Conservation (phyloP, 2,797 vertebrate genomes). For the Molossus alvarezi region DNA sequence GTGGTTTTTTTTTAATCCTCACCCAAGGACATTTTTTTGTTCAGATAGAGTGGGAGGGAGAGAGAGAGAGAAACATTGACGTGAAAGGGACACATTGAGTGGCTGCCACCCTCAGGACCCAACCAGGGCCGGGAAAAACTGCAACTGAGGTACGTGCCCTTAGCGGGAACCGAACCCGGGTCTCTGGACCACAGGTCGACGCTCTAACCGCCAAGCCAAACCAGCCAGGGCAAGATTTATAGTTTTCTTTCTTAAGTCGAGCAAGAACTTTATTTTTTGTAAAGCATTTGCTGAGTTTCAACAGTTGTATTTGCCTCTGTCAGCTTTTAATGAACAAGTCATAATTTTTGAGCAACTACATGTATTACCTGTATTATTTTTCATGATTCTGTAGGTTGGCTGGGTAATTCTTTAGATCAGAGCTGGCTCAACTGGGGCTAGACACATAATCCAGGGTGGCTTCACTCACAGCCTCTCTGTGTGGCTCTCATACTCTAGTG, state of each 20-base stretch:
- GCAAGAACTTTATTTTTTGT: neutral
- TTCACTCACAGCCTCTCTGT: neutral
- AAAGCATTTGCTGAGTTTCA: slow-evolving; percentile 55
- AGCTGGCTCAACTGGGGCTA: neutral
- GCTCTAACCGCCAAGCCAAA: too few relatives aligned
- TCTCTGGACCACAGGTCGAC: too few relatives aligned
- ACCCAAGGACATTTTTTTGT: too few relatives aligned
- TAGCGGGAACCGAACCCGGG: too few relatives aligned
- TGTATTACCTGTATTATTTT: neutral
- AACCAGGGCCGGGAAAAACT: too few relatives aligned
- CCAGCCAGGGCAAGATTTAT: neutral
- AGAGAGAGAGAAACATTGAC: too few relatives aligned
- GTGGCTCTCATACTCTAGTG: neutral
- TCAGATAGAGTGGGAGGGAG: too few relatives aligned
- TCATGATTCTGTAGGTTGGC: neutral
- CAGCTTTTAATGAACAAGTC: slow-evolving; percentile 17
- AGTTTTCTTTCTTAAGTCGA: slow-evolving; percentile 13
- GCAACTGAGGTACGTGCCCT: too few relatives aligned
- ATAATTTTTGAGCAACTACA: slow-evolving; percentile 11
- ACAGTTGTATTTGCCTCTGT: neutral
- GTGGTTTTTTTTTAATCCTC: too few relatives aligned
- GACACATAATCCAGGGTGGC: neutral
- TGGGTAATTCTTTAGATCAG: slow-evolving; percentile 16
- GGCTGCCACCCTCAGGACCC: too few relatives aligned
- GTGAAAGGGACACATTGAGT: too few relatives aligned